Base-by-base conservation (phyloP, 2,888 invertebrate species). In the Xestia xanthographa region DNA sequence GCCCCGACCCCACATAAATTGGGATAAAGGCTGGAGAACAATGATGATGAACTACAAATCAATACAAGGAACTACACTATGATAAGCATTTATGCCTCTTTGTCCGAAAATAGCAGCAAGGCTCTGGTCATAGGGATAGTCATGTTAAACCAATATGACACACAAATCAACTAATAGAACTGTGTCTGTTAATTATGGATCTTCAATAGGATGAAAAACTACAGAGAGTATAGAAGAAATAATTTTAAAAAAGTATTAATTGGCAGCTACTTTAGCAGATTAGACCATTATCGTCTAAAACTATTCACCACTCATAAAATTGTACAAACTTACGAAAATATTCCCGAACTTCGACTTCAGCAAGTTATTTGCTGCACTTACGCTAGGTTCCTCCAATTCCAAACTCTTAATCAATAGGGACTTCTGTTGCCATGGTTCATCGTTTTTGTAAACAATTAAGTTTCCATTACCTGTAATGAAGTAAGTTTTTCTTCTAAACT, bases 401-500 rank as follows among this genome's bases (percentile, higher is more conserved):
- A 45, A 38, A 38, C 14, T 26, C 14, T 14, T 45, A 34, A 26
- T 48, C 17, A 48, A 38, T 17, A 12, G 38, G 1, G 72, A 8
- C 22, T 29, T 14, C 11, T 34, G 72, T 29, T 50, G 12, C 29
- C 41, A 17, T 41, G 12, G 17, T 53, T 72, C 45, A 43, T 56
- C 17, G 8, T 56, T 41, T 34, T 56, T 53, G 11, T 5, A 22
- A 56, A 3, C 38, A 66, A 66, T 29, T 11, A 72, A 45, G 20
- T 45, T 50, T 45, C 1, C 20, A 45, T 66, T 93, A 98, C 97
- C 97, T 99, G 99, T 92, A 99, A 96, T 83, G 98, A 97, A 86
- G 97, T 97, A 90, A 99, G 96, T 96, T 99, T 99, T 92, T 99
- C 99, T 97, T 99, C 99, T 94, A 99, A 97, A 91, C 98, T 98